Percentiles rank a stretch among this genome's conserved stretches.
These are phyloP conservation scores for Anniella stebbinsi DNA, from an alignment of 2,797 vertebrate genomes.

Conservation along the genomic window DNA sequence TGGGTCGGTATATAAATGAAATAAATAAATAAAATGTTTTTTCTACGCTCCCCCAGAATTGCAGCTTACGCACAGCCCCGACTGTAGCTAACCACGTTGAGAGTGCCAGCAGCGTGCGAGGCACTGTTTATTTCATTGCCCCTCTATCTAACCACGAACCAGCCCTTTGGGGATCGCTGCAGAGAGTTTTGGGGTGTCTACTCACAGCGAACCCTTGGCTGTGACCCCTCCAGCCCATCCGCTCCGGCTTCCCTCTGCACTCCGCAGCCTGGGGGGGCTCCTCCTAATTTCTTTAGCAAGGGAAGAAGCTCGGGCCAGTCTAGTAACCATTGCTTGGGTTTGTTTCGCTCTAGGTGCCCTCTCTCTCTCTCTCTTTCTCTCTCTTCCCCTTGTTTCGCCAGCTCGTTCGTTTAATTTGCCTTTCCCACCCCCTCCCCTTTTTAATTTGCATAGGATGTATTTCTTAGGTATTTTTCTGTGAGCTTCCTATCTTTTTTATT, in stretches of 20 bases:
- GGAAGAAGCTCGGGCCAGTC: conserved; percentile 32
- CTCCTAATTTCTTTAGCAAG: conserved; percentile 55
- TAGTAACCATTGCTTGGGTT: conserved; percentile 59
- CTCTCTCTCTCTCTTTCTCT: accelerated
- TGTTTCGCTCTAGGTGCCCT: not conserved
- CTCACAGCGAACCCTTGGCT: conserved; percentile 18
- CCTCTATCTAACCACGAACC: conserved; percentile 27
- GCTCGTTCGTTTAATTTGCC: conserved; percentile 68
- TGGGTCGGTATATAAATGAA: too few species aligned
- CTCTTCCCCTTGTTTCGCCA: conserved; percentile 38
- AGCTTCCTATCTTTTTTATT: conserved; percentile 88
- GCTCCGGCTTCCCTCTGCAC: conserved; percentile 68
- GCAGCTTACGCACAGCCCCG: too few species aligned
- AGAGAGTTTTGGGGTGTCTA: conserved; percentile 38
- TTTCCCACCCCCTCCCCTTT: conserved; percentile 40
- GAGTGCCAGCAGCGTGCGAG: not conserved
- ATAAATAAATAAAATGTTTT: too few species aligned
- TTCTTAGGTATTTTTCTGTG: conserved; percentile 84
- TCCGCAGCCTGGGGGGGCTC: conserved; percentile 54
- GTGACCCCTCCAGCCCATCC: conserved; percentile 57
- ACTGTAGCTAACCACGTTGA: too few species aligned
- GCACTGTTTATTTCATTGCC: too few species aligned
- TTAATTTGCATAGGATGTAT: conserved; percentile 75
- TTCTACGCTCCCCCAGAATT: not conserved
- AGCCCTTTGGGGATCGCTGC: conserved; percentile 12